Evolutionary conservation across 1,140 invertebrate genomes (phyloP), one percentile per base, ranked within the genome.

Genomic region (Neuroterus valhalla): DNA sequence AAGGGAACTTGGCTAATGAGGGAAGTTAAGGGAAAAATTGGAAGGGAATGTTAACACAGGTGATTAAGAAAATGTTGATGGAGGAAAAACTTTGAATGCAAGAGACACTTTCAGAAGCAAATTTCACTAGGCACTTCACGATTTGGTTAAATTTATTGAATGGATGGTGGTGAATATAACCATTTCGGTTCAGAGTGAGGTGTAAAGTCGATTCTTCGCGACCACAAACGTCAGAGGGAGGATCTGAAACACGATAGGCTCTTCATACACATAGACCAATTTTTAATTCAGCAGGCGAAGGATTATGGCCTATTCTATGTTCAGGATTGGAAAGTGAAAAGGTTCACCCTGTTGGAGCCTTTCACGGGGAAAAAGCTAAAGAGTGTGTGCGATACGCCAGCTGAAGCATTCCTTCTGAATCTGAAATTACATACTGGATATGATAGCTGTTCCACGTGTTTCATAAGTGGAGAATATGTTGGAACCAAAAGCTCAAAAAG

Each of bases 271-370:
- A 76, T 78, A 21, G 80, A 82, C 74, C 80, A 17, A 38, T 81
- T 42, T 70, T 71, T 31, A 78, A 78, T 26, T 70, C 62, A 15
- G 38, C 70, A 42, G 26, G 12, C 12, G 66, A 77, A 66, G 14
- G 52, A 14, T 72, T 81, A 66, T 84, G 80, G 82, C 77, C 82
- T 17, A 84, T 83, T 70, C 74, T 84, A 75, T 76, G 77, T 11
- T 45, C 66, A 46, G 38, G 78, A 38, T 43, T 78, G 43, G 23
- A 48, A 19, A 19, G 46, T 50, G 19, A 68, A 15, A 67, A 70
- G 19, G 38, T 52, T 66, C 70, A 72, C 67, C 67, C 71, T 14
- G 21, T 68, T 44, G 69, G 69, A 26, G 42, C 68, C 4, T 26
- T 26, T 26, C 4, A 26, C 4, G 26, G 26, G 26, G 4, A 26